Percentiles rank a stretch among this genome's conserved stretches.
Conservation (phyloP, 2,113 vertebrate species). For the Gallinago jamesoni region DNA sequence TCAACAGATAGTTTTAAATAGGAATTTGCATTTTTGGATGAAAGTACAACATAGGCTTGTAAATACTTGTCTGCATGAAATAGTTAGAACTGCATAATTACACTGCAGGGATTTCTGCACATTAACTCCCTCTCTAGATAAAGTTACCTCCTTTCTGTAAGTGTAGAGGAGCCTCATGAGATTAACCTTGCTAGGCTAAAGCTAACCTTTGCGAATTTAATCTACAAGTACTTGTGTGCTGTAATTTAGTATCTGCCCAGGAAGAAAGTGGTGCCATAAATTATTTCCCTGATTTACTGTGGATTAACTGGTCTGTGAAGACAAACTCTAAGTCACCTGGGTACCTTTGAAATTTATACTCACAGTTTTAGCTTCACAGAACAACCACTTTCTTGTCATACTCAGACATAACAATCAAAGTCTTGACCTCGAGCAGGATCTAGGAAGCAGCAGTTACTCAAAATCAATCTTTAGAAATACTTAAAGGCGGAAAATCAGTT, state of each 20-base stretch:
- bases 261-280: not conserved
- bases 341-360: not conserved
- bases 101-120: not conserved
- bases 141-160: not conserved
- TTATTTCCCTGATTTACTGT: not conserved
- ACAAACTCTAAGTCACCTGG: not conserved
- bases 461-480: not conserved
- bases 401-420: not conserved
- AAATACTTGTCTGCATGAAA: not conserved
- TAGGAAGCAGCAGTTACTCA: not conserved
- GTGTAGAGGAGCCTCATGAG: not conserved
- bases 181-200: not conserved
- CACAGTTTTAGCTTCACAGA: not conserved
- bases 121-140: not conserved
- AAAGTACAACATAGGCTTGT: not conserved
- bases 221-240: not conserved
- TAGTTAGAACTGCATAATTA: not conserved
- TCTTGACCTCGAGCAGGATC: not conserved
- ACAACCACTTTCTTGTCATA: not conserved
- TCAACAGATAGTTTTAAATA: not conserved
- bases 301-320: not conserved
- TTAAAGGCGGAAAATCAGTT: not conserved
- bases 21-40: not conserved
- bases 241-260: not conserved
- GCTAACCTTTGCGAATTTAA: not conserved